phyloP scores from a whole-genome alignment of 2,113 vertebrate genomes.

The Sterna hirundo region DNA sequence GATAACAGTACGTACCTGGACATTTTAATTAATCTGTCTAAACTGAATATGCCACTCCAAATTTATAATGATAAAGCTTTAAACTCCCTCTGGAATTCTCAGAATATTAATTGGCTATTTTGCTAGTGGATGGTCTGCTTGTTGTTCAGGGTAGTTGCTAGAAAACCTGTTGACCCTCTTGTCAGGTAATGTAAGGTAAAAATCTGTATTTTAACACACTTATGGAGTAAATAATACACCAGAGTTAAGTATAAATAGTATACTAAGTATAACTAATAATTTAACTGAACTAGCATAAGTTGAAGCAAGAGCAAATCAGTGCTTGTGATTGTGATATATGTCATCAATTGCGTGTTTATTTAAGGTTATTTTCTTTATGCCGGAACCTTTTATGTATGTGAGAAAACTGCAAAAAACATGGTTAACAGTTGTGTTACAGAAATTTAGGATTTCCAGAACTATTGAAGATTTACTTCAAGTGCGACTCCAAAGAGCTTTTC shows the following conservation, averaged over 20 bases:
- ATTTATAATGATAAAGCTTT: conserved; percentile 68
- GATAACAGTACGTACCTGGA: conserved; percentile 56
- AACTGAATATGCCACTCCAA: conserved; percentile 63
- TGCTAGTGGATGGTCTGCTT: conserved; percentile 25
- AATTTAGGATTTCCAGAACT: not conserved
- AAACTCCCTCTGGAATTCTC: conserved; percentile 39
- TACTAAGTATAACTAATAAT: not conserved
- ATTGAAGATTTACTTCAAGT: not conserved
- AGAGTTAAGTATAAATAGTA: not conserved
- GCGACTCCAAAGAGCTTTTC: not conserved
- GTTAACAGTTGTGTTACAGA: not conserved
- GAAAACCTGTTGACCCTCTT: not conserved
- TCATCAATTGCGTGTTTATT: not conserved
- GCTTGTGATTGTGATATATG: not conserved
- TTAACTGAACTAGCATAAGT: not conserved
- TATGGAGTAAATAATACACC: not conserved
- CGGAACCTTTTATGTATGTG: not conserved
- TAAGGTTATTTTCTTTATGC: not conserved
- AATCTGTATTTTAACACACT: not conserved
- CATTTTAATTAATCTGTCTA: conserved; percentile 75
- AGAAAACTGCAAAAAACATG: not conserved
- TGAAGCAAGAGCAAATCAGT: not conserved
- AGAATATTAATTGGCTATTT: conserved; percentile 57
- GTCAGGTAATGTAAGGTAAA: not conserved
- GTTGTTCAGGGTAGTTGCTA: not conserved